Base-by-base conservation (phyloP, 1,140 invertebrate genomes). In the Pantala flavescens region DNA sequence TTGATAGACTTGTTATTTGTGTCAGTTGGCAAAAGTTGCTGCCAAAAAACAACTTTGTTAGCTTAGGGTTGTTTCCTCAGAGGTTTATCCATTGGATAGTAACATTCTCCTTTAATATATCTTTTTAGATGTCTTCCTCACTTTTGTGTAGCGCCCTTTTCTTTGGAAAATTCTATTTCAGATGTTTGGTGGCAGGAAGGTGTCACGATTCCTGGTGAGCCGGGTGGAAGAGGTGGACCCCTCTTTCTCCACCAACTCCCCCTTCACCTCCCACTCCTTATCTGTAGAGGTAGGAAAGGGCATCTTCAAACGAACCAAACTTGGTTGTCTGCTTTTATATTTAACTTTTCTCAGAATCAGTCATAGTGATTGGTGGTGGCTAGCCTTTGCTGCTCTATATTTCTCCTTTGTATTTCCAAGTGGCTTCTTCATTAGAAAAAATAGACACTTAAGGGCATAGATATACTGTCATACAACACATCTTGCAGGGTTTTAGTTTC, bases 181-280 rank as follows among this genome's bases (percentile, higher is more conserved):
- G 49, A 63, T 63, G 49, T 16, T 63, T 63, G 49, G 49, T 63
- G 49, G n/a, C 14, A 71, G 75, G 73, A 78, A 78, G 76, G 75
- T 79, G 16, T 80, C 79, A 71, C 78, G 79, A 28, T 80, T 80
- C 73, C 76, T 77, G 76, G 78, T 80, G 71, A 78, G 78, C 74
- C 71, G 77, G 21, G 79, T 80, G 23, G 71, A 74, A 24, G 76
- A 77, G 75, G 75, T 63, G 49, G 16, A 19, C 1, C 3, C 16
- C 49, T 21, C 49, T 14, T 63, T 12, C 49, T 21, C 49, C 49
- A 19, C 49, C 49, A 21, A 16, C 49, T 19, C 49, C 12, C 49
- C 49, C 49, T 21, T 19, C 49, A 63, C 49, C 49, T 63, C 49
- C 49, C 49, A 63, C 49, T 63, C 49, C 49, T 63, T 63, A 3